Percentiles rank a stretch among this genome's conserved stretches.
phyloP scores from a whole-genome alignment of 2,888 invertebrate genomes.

The Coremacera marginata region DNA sequence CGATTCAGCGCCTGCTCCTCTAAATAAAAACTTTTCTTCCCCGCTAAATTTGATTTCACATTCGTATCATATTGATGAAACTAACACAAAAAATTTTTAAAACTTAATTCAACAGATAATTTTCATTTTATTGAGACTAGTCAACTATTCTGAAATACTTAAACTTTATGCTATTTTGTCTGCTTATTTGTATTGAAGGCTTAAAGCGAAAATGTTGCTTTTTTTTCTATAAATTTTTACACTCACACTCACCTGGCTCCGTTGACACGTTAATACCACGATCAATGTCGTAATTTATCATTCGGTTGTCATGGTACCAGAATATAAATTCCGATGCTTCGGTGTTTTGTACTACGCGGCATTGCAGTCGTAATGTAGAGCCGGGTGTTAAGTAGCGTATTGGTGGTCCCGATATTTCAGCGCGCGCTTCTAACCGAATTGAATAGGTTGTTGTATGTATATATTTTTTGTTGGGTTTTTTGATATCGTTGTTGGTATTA shows the following conservation, averaged over 20 bases:
- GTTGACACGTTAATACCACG: constrained; percentile 89
- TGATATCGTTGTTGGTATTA: constrained; percentile 17
- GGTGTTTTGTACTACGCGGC: constrained; percentile 85
- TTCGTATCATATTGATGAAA: too few species aligned
- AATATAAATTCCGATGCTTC: constrained; percentile 87
- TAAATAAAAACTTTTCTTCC: too few species aligned
- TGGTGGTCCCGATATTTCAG: constrained; percentile 86
- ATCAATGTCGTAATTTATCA: constrained; percentile 92
- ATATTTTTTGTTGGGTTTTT: constrained; percentile 19
- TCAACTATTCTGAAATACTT: too few species aligned
- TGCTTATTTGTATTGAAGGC: too few species aligned
- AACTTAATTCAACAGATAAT: too few species aligned
- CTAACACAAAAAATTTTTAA: too few species aligned
- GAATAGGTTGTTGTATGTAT: constrained; percentile 44
- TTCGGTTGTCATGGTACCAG: constrained; percentile 90
- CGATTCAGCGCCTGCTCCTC: too few species aligned
- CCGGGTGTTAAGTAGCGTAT: constrained; percentile 91
- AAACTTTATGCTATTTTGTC: too few species aligned
- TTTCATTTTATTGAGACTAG: too few species aligned
- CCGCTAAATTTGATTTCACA: too few species aligned
- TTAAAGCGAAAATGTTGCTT: too few species aligned
- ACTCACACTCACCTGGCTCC: constrained; percentile 75
- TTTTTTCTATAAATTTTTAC: neutral
- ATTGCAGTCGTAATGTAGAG: constrained; percentile 84
- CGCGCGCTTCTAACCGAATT: constrained; percentile 79